A percentile compares a stretch with the other conserved stretches of the same genome.
These are phyloP conservation scores for Atethmia centrago DNA, from an alignment of 2,888 invertebrate genomes.

Conservation along the genomic window DNA sequence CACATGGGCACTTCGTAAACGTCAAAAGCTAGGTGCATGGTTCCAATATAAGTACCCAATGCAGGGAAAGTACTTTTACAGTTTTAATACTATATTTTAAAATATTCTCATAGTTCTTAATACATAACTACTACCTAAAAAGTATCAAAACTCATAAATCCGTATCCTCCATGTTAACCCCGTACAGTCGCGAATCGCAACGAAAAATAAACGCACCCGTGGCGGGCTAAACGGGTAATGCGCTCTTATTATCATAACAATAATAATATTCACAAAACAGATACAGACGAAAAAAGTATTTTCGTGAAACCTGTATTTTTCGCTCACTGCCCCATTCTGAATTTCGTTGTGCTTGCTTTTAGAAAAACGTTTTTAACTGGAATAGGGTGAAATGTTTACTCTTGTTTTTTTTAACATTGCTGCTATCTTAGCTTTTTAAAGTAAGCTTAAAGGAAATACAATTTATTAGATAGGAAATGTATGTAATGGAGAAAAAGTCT, in stretches of 20 bases:
- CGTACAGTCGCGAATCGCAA: conserved; percentile 73
- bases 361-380: conserved; percentile 21
- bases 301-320: conserved; percentile 75
- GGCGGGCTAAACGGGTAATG: conserved; percentile 84
- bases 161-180: conserved; percentile 72
- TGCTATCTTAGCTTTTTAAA: background rate
- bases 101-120: too few relatives aligned
- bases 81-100: too few relatives aligned
- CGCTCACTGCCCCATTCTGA: conserved; percentile 62
- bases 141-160: conserved; percentile 63
- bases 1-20: too few relatives aligned
- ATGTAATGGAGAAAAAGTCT: background rate
- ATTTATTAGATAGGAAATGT: too few relatives aligned
- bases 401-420: background rate
- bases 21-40: too few relatives aligned
- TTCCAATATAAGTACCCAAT: too few relatives aligned
- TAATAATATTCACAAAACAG: conserved; percentile 83
- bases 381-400: conserved; percentile 19
- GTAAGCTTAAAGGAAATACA: too few relatives aligned
- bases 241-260: conserved; percentile 87
- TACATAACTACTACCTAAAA: too few relatives aligned
- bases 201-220: conserved; percentile 85
- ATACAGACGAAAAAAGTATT: conserved; percentile 74
- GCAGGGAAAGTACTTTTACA: too few relatives aligned
- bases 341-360: conserved; percentile 29